Base-by-base conservation (phyloP, 2,888 invertebrate species). In the Alloscopus bannaensis region DNA sequence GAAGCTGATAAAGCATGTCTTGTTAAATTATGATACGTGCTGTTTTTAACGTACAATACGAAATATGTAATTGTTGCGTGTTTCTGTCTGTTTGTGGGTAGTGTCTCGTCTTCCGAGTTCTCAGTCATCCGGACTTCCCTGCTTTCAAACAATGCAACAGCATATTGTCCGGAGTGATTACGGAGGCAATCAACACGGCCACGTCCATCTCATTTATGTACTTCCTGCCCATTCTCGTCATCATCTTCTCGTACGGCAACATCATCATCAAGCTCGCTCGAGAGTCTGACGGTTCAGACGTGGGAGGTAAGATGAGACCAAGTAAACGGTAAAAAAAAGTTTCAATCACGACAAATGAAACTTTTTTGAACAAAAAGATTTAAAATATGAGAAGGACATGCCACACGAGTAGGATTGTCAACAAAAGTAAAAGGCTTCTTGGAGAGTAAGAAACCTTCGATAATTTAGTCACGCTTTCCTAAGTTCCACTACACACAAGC, bases 71-170 rank as follows among this genome's bases (percentile, higher is more conserved):
- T n/a, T n/a, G n/a, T n/a, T n/a, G n/a, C n/a, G n/a, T n/a, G n/a
- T n/a, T n/a, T n/a, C n/a, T n/a, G n/a, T n/a, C n/a, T n/a, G n/a
- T n/a, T n/a, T n/a, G n/a, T n/a, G n/a, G n/a, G n/a, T n/a, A 94
- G 94, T 92, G 92, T 86, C 89, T 93, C 69, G 92, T 94, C 18
- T 94, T 94, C 88, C 92, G 92, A 86, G 93, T 93, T 20, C 90
- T 91, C 87, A 88, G 88, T 0, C 94, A 94, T 87, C 94, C 94
- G 0, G 86, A 88, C 0, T 90, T 91, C 76, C 91, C 91, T 0
- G 91, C 92, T 86, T 94, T 92, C 87, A 89, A 90, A 78, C 94
- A 94, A 87, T 94, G 94, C 87, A 94, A 94, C 0, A 92, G 93
- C 0, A 92, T 91, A 60, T 93, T 92, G 73, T 93, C 94, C 87